Base-by-base conservation (phyloP, 2,797 vertebrate genomes). In the Acanthurus lineatus region DNA sequence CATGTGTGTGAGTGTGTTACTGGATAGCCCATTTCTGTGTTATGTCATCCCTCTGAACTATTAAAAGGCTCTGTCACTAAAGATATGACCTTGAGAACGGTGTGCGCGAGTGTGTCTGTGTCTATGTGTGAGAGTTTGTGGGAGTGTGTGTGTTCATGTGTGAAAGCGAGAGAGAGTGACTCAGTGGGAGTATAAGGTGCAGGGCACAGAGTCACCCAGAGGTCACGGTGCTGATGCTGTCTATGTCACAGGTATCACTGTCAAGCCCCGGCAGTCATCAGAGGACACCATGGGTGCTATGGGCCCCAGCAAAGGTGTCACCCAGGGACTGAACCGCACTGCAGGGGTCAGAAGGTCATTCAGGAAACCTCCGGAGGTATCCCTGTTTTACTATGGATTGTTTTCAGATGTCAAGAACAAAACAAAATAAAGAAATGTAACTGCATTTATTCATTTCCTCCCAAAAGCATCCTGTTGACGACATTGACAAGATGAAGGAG, bases 401-500 rank as follows among this genome's bases (percentile, higher is more conserved):
- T 47, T 8, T 38, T 59, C 40, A 20, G 10, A 32, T 10, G 35
- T 59, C 3, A 35, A 9, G 4, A 51, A 10, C 3, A 22, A 51
- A 25, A 38, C 1, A 20, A 7, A 42, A 25, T 19, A 2, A 6
- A 53, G 1, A 16, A 44, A 32, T 32, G 28, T 32, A 32, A 32
- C 28, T 32, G 28, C 28, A 6, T 28, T 76, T 19, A 44, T 2
- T 51, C 8, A 58, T 61, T 48, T 77, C 11, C 72, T 77, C 51
- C 70, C 8, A 9, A 16, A 88, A 99, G 98, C 96, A 98, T 89
- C 97, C 97, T 0, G 98, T 99, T 45, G 98, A 99, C 81, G 98
- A 99, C 86, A 99, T 99, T 2, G 98, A 99, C 88, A 99, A 99
- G 94, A 99, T 99, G 98, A 99, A 99, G 91, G 98, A 99, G 81